Base-by-base conservation (phyloP, 2,113 vertebrate genomes). In the Chloropsis hardwickii region DNA sequence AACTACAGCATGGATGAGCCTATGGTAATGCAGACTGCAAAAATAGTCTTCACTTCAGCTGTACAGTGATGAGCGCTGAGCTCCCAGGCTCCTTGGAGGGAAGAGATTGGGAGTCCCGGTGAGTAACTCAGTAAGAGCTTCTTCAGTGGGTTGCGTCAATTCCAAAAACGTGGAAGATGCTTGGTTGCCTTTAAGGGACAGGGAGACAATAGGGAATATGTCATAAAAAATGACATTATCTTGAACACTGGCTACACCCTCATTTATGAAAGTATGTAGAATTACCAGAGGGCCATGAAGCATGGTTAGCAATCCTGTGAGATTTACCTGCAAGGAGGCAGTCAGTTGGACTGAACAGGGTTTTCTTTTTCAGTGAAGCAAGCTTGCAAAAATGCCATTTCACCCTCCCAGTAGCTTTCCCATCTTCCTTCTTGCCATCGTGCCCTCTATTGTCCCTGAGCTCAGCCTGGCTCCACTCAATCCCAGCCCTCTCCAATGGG, bases 121-220 rank as follows among this genome's bases (percentile, higher is more conserved):
- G 94, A 93, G 86, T 92, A 95, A 97, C 93, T 96, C 19, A 2
- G 93, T 96, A 95, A 94, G 96, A 96, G 93, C 95, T 92, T 90
- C 88, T 93, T 92, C 94, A 93, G 92, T 90, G 94, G 39, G 82
- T 90, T 95, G 57, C 23, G 4, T 78, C 72, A 80, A 11, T 92
- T 96, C 90, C 64, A 54, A 72, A 93, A 90, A 81, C 4, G 0
- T 90, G 78, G 67, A 86, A 62, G 79, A 94, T 86, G 95, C 88
- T 90, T 88, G 85, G 76, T 88, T 97, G 88, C 94, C 82, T 93
- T 96, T 92, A 94, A 92, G 95, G 88, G 92, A 92, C 57, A 45
- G 64, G 74, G 84, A 86, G 66, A 94, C 88, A 94, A 93, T 72
- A 71, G 88, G 72, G 92, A 94, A 92, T 94, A 92, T 42, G 60